Conservation (phyloP, 1,140 invertebrate genomes). For the Zaprionus taronus region DNA sequence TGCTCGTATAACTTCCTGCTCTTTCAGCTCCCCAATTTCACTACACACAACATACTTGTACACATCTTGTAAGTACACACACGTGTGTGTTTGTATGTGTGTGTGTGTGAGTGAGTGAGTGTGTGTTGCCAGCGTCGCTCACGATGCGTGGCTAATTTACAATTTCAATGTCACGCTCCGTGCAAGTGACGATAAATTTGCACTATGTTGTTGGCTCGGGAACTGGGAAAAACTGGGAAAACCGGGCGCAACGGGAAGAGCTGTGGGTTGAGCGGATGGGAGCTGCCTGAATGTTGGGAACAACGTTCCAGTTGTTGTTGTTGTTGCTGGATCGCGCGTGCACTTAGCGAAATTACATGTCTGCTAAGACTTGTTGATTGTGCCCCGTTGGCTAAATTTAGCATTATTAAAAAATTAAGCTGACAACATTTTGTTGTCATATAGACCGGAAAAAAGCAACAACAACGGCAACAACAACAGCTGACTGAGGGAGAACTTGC, state of each 20-base stretch:
- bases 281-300: constrained; percentile 11
- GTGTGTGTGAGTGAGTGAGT: not conserved
- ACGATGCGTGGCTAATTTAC: constrained; percentile 73
- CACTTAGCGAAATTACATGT: constrained; percentile 78
- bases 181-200: constrained; percentile 83
- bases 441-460: constrained; percentile 35
- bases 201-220: constrained; percentile 51
- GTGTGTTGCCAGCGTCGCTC: constrained; percentile 7
- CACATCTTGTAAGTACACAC: constrained; percentile 11
- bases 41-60: constrained; percentile 19
- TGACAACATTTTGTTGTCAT: constrained; percentile 74
- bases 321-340: constrained; percentile 49
- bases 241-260: constrained; percentile 10
- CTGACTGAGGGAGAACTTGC: constrained; percentile 21
- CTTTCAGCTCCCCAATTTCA: constrained; percentile 18
- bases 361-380: constrained; percentile 77
- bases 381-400: constrained; percentile 72
- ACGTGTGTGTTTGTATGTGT: not conserved
- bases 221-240: constrained; percentile 1
- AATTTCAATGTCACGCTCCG: constrained; percentile 83
- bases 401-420: constrained; percentile 82
- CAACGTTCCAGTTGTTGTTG: constrained; percentile 1
- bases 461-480: constrained; percentile 25
- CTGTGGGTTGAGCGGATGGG: constrained; percentile 1
- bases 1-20: constrained; percentile 14